Evolutionary conservation across 2,113 vertebrate species (phyloP).

Genomic region (Perca flavescens): DNA sequence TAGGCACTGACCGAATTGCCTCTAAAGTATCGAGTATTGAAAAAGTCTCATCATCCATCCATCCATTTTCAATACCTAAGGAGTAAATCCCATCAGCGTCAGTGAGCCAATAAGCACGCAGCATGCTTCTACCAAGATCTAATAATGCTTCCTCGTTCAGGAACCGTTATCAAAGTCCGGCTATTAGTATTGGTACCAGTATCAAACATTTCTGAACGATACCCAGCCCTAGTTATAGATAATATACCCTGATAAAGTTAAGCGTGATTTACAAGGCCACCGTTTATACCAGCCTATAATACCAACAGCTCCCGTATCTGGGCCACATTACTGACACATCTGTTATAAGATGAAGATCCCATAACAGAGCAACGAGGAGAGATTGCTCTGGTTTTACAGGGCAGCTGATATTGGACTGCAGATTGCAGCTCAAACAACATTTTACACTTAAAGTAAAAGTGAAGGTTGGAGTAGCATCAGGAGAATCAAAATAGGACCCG

Average conservation of each 20-base stretch:
- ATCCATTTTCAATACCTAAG: no score
- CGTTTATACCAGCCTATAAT: constrained; percentile 55
- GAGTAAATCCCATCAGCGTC: no score
- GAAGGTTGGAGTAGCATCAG: constrained; percentile 56
- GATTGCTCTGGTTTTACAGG: constrained; percentile 73
- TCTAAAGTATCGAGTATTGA: no score
- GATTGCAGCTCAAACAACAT: constrained; percentile 66
- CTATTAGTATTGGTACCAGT: no score
- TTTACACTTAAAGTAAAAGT: constrained; percentile 73
- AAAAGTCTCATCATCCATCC: no score
- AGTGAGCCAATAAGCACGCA: no score
- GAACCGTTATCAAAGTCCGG: no score
- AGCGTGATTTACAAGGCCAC: constrained; percentile 59
- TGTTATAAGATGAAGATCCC: constrained; percentile 67
- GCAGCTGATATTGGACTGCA: constrained; percentile 54
- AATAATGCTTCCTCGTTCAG: no score
- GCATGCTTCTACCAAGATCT: no score
- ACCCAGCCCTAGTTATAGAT: no score
- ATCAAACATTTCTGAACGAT: no score
- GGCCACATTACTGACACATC: constrained; percentile 63
- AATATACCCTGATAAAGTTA: constrained; percentile 55
- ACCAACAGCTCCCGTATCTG: constrained; percentile 54
- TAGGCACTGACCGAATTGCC: no score
- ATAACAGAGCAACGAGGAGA: constrained; percentile 47
- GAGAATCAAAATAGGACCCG: constrained; percentile 51